phyloP scores from a whole-genome alignment of 2,797 vertebrate genomes.

The Eulemur albifrons region DNA sequence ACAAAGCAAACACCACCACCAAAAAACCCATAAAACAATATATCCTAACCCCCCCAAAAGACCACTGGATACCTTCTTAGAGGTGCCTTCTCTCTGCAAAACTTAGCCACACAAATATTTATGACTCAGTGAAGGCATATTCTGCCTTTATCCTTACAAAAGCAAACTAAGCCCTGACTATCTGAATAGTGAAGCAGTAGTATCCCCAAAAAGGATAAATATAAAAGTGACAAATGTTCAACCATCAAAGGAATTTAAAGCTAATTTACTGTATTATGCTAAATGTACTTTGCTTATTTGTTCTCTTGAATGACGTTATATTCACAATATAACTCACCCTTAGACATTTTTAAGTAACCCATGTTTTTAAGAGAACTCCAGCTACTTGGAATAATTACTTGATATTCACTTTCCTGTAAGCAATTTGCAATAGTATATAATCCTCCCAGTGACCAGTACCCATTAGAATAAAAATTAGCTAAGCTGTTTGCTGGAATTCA shows the following conservation, averaged over 20 bases:
- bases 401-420: constrained; percentile 59
- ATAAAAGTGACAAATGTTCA: not conserved
- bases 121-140: not conserved
- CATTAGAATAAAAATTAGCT: constrained; percentile 16
- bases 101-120: not conserved
- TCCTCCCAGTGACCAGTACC: constrained; percentile 1
- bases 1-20: not conserved
- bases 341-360: constrained; percentile 54
- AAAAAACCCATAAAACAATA: not conserved
- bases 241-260: not conserved
- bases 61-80: not conserved
- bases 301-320: constrained; percentile 33
- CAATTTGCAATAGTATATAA: not conserved
- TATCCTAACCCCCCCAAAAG: not conserved
- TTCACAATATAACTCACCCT: constrained; percentile 59
- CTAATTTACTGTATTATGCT: not conserved
- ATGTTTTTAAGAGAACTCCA: constrained; percentile 31
- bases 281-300: not conserved
- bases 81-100: not conserved
- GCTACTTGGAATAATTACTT: constrained; percentile 26
- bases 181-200: not conserved
- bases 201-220: not conserved
- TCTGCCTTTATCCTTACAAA: not conserved
- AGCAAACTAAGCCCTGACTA: not conserved
- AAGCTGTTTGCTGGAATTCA: not conserved